phyloP scores from a whole-genome alignment of 2,888 invertebrate genomes.

The Electrophaes corylata region DNA sequence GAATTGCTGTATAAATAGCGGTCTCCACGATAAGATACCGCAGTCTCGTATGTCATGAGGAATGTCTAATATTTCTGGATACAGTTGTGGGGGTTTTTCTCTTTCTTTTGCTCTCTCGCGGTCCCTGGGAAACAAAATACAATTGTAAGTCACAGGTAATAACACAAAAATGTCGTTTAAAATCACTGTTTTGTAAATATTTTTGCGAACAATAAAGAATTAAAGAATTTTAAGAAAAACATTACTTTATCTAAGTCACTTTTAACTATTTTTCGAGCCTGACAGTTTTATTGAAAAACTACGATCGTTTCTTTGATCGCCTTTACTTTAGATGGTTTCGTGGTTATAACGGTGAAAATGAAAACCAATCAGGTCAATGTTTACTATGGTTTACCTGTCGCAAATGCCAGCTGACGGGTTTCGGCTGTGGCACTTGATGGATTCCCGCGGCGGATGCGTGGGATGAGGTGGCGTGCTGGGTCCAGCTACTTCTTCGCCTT shows the following conservation, averaged over 20 bases:
- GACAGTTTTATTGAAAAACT: conserved; percentile 6
- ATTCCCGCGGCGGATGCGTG: conserved; percentile 68
- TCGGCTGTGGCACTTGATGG: conserved; percentile 90
- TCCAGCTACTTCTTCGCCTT: conserved; percentile 81
- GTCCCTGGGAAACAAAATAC: conserved; percentile 60
- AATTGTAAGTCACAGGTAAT: conserved; percentile 1
- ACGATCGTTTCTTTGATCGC: neutral
- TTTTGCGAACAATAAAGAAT: no score
- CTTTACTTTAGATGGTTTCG: neutral
- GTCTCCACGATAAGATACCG: conserved; percentile 94
- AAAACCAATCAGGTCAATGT: no score
- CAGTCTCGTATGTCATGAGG: conserved; percentile 91
- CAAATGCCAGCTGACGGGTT: conserved; percentile 90
- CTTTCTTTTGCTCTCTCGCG: conserved; percentile 83
- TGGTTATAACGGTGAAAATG: no score
- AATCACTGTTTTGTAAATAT: no score
- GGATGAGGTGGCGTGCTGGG: conserved; percentile 75
- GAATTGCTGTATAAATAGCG: conserved; percentile 92
- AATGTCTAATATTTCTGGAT: conserved; percentile 86
- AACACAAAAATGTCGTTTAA: no score
- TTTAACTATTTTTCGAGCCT: neutral
- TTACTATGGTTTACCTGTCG: conserved; percentile 84
- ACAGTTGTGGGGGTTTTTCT: conserved; percentile 84
- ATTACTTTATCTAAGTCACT: no score
- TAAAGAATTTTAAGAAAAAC: no score